Base-by-base conservation (phyloP, 2,888 invertebrate species). In the Drosophila suboccidentalis region DNA sequence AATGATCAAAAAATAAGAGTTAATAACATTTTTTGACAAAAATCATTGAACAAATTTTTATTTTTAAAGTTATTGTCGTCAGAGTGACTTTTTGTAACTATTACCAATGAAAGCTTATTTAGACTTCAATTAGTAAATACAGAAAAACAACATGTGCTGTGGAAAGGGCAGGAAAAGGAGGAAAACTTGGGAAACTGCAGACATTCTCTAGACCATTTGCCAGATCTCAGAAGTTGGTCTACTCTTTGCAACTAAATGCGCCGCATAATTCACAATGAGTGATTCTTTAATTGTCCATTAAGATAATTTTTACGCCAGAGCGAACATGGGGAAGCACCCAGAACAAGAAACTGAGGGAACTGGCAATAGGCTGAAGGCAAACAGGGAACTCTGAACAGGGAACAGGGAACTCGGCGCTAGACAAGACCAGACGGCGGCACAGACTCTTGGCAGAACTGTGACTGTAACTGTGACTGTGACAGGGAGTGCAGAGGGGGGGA, bases 191-290 rank as follows among this genome's bases (percentile, higher is more conserved):
- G 69, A 65, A 72, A 66, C 66, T 34, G 83, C 80, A 72, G 53
- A 75, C 80, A 65, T 69, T 78, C 66, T 57, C 55, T 38, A 66
- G 73, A 49, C 69, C 73, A 77, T 68, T 67, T 78, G 78, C 50
- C 71, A 82, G 64, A 84, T 77, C 77, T 65, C 71, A 77, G 68
- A 72, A 57, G 66, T 73, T 67, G 61, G 68, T 65, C 68, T 80
- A 83, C 83, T 77, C 83, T 80, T 84, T 82, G 69, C 83, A 73
- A 82, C 77, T 89, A 89, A 89, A 86, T 89, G 86, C 81, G 78
- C 78, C 89, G 90, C 90, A 91, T 89, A 90, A 91, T 91, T 90
- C 88, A 90, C 88, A 91, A 88, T 90, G 90, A 91, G 81, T 90
- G 87, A 90, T 87, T 90, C 88, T 90, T 86, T 87, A 90, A 90